These are phyloP conservation scores for Pandemis heparana DNA, from an alignment of 2,888 invertebrate genomes.

Conservation along the genomic window DNA sequence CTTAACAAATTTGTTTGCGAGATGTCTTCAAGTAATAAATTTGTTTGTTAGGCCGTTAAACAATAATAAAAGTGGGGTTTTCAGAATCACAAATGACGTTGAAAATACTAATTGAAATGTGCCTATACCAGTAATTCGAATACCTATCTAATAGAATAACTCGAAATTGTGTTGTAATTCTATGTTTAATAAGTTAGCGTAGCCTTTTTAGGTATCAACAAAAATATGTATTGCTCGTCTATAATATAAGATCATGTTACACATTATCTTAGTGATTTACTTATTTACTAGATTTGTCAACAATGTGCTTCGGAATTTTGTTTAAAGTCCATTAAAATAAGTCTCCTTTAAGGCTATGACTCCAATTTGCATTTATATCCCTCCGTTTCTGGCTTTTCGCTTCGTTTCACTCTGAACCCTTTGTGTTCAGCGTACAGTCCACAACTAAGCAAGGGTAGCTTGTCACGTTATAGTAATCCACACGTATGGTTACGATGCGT, in stretches of 20 bases:
- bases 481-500: constrained; percentile 17
- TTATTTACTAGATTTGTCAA: neutral
- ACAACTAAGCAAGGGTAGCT: neutral
- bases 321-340: neutral
- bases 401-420: neutral
- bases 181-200: no score
- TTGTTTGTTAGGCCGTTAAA: constrained; percentile 25
- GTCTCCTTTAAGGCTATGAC: neutral
- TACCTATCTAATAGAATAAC: no score
- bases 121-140: neutral
- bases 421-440: constrained; percentile 3
- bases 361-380: neutral
- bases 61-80: constrained; percentile 13
- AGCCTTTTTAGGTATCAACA: no score
- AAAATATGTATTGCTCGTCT: no score
- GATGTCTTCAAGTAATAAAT: constrained; percentile 43
- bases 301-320: neutral
- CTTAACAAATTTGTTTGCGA: constrained; percentile 56
- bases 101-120: neutral
- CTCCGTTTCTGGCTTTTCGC: neutral
- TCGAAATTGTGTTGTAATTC: no score
- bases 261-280: neutral
- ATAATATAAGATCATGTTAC: no score
- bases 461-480: constrained; percentile 1
- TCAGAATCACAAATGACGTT: neutral